These are phyloP conservation scores for Nomada goodeniana DNA, from an alignment of 2,888 invertebrate genomes.

Conservation along the genomic window DNA sequence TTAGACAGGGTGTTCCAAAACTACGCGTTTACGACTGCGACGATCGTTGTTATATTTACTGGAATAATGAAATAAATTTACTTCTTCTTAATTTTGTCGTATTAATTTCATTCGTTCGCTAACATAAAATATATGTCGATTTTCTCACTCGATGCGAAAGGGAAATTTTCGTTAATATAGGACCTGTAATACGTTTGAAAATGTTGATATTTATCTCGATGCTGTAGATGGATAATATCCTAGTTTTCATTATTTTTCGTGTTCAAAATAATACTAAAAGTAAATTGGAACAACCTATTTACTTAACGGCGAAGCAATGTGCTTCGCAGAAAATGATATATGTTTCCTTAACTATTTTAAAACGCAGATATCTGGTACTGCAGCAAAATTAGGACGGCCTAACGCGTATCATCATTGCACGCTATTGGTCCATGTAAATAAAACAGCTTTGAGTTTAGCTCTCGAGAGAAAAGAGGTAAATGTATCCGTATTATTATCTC, in stretches of 20 bases:
- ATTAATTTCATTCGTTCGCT: neutral
- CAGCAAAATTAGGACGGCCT: slow-evolving; percentile 94
- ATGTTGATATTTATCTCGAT: no score
- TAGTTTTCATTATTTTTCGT: neutral
- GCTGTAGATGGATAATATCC: neutral
- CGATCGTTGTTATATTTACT: neutral
- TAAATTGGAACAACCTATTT: slow-evolving; percentile 42
- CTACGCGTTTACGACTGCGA: neutral
- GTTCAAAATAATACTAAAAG: neutral
- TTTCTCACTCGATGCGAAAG: no score
- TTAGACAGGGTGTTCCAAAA: slow-evolving; percentile 46
- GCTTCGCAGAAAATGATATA: slow-evolving; percentile 2
- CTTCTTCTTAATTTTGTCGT: neutral
- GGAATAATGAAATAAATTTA: neutral
- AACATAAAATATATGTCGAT: no score
- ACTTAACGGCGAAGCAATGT: neutral
- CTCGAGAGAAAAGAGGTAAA: slow-evolving; percentile 91
- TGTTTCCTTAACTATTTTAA: slow-evolving; percentile 55
- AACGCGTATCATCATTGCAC: slow-evolving; percentile 99
- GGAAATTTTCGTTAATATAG: no score
- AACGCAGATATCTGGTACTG: slow-evolving; percentile 96
- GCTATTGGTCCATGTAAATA: slow-evolving; percentile 94
- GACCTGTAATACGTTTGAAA: no score
- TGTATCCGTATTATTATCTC: slow-evolving; percentile 10
- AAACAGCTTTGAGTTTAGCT: slow-evolving; percentile 89